These are phyloP conservation scores for Papilio polytes DNA, from an alignment of 1,140 invertebrate species.

Conservation along the genomic window DNA sequence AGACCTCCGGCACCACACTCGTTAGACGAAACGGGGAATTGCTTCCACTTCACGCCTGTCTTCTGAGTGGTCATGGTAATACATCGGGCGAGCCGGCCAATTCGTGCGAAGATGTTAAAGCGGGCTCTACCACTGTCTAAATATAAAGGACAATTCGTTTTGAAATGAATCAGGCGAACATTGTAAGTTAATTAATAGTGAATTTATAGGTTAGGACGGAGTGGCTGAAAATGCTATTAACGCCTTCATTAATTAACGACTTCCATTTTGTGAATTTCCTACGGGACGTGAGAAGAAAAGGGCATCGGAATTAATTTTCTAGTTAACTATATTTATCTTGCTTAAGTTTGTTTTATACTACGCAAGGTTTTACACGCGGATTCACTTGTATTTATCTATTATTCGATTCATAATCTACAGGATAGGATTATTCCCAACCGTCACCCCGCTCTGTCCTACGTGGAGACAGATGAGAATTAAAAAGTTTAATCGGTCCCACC, in stretches of 20 bases:
- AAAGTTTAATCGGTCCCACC: too few relatives aligned
- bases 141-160: background rate
- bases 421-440: too few relatives aligned
- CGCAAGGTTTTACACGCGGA: background rate
- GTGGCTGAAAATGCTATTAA: conserved; percentile 15
- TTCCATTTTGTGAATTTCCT: conserved; percentile 22
- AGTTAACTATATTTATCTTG: background rate
- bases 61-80: too few relatives aligned
- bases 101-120: too few relatives aligned
- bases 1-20: too few relatives aligned
- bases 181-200: conserved; percentile 8
- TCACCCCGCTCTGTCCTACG: too few relatives aligned
- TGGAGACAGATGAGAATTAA: too few relatives aligned
- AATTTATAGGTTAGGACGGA: conserved; percentile 18
- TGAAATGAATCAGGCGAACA: background rate
- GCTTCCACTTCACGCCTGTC: too few relatives aligned
- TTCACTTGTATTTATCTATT: background rate
- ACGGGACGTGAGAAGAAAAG: conserved; percentile 15
- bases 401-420: too few relatives aligned
- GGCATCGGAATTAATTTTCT: conserved; percentile 21
- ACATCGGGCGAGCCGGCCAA: too few relatives aligned
- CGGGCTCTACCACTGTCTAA: too few relatives aligned
- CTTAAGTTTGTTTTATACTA: background rate
- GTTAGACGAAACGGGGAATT: too few relatives aligned
- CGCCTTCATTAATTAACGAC: conserved; percentile 17